Percentiles rank a stretch among this genome's conserved stretches.
Evolutionary conservation across 37 sponge, comb jelly and placozoan species (phyloP).

Genomic region (Lycopodina hypogea): DNA sequence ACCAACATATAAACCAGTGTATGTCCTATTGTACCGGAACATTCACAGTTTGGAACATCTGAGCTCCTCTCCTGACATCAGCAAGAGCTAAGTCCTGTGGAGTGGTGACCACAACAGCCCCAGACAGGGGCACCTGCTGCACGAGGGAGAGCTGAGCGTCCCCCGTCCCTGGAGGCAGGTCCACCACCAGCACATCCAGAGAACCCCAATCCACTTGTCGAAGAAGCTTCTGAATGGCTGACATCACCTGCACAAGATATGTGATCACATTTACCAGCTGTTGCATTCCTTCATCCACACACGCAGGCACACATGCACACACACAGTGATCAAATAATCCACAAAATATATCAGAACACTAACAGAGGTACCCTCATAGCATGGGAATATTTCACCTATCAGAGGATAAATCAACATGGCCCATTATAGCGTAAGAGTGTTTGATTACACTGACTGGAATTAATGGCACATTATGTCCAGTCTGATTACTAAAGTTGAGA

Average conservation of each 20-base stretch:
- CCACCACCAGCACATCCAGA: slow-evolving; percentile 92
- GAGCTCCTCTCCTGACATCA: slow-evolving; percentile 88
- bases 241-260: slow-evolving; percentile 79
- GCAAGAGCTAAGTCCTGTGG: slow-evolving; percentile 91
- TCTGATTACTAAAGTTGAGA: no score
- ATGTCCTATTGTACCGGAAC: slow-evolving; percentile 43
- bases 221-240: slow-evolving; percentile 89
- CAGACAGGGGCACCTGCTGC: slow-evolving; percentile 68
- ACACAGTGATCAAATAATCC: no score
- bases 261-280: no score
- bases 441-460: no score
- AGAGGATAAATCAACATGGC: no score
- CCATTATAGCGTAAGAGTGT: no score
- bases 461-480: no score
- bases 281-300: no score
- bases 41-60: slow-evolving; percentile 89
- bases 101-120: slow-evolving; percentile 86
- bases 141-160: slow-evolving; percentile 94
- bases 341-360: no score
- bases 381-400: no score
- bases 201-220: slow-evolving; percentile 85
- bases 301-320: no score
- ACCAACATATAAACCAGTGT: not conserved
- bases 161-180: slow-evolving; percentile 99
- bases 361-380: no score